Conservation (phyloP, 2,797 vertebrate genomes). For the Australoheros facetus region DNA sequence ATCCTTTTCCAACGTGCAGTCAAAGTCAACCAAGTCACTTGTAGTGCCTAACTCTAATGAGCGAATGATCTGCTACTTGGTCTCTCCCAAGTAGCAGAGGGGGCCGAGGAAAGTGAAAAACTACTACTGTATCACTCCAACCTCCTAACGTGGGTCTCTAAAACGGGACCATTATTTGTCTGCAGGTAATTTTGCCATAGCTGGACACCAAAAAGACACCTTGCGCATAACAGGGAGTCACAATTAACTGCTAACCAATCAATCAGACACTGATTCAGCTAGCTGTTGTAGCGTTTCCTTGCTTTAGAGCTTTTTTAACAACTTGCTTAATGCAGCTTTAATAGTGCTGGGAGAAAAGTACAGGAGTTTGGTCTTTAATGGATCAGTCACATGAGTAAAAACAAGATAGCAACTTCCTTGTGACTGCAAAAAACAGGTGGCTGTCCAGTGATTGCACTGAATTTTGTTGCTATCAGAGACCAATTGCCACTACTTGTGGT, state of each 20-base stretch:
- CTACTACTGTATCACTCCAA: no score
- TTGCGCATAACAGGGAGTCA: not conserved
- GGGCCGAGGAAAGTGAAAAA: no score
- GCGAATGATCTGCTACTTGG: not conserved
- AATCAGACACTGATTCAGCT: rapidly evolving
- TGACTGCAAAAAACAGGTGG: rapidly evolving
- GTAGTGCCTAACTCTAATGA: not conserved
- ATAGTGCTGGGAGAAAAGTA: slow-evolving; percentile 37
- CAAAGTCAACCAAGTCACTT: not conserved
- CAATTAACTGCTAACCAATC: not conserved
- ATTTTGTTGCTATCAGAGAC: not conserved
- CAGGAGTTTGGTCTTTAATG: not conserved
- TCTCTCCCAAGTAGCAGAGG: no score
- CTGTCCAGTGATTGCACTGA: not conserved
- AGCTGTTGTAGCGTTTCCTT: not conserved
- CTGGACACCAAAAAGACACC: not conserved
- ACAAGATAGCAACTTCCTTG: not conserved
- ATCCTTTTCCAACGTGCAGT: not conserved
- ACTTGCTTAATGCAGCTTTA: slow-evolving; percentile 5
- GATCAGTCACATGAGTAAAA: not conserved
- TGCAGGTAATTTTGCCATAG: not conserved
- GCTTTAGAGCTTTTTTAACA: not conserved
- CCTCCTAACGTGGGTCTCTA: not conserved
- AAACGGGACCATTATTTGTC: not conserved
- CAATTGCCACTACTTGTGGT: not conserved